Base-by-base conservation (phyloP, 2,113 vertebrate species). In the Zosterops hypoxanthus region DNA sequence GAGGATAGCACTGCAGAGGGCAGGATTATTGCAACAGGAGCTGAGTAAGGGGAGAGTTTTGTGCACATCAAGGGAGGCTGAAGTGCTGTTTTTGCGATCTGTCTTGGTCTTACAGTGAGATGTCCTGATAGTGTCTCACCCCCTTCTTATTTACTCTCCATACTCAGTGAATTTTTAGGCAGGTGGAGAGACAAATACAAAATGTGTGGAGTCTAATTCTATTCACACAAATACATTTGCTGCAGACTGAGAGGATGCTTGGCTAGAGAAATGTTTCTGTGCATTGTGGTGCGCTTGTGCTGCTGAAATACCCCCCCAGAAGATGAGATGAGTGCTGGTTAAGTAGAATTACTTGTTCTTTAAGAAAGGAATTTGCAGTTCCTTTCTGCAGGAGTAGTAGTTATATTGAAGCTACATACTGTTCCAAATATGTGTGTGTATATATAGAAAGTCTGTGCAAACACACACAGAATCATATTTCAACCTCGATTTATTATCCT, bases 291-390 rank as follows among this genome's bases (percentile, higher is more conserved):
- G 33, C 41, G 53, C 44, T 75, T 1, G 19, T 79, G 60, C 79
- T 85, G 83, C 49, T 91, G 86, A 36, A 79, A 41, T 55, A 60
- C 0, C 34, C 56, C 29, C 50, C 9, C 17, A 59, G 60, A 65
- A 60, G 50, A n/a, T 14, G 44, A 55, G 22, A 21, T 16, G 34
- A 8, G 12, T 76, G 20, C 76, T 82, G 20, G 23, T 76, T 46
- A 64, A 83, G 63, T 46, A 68, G 44, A 77, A 69, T 72, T 59
- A 34, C 44, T 86, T 95, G 68, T 55, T 86, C 81, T 92, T 76
- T 86, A 72, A 83, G 90, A 86, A 53, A 63, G 63, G 53, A 80
- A 59, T 91, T 79, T 79, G 23, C 39, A 79, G 66, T 53, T 79
- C 49, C 39, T 79, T 34, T 55, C 39, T 65, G 60, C 39, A 65